Base-by-base conservation (phyloP, 37 sponge, comb jelly and placozoan species). In the Sycon ciliatum region DNA sequence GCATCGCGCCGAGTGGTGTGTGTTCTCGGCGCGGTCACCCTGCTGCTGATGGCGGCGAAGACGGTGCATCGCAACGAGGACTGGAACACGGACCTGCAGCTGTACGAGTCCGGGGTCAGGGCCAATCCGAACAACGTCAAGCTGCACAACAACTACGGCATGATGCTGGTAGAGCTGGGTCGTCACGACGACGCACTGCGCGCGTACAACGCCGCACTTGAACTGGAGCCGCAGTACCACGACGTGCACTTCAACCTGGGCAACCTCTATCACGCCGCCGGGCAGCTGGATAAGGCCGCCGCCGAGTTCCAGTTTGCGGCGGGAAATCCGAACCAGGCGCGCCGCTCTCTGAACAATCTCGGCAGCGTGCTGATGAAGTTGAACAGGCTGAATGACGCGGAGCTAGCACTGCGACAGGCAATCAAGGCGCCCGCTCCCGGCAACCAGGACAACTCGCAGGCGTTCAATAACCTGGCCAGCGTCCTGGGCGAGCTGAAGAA, bases 221-320 rank as follows among this genome's bases (percentile, higher is more conserved):
- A 75, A 49, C 58, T 91, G 38, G 92, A 91, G 3, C 82, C 87
- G 34, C 76, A 86, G 49, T 91, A 83, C 57, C 66, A 69, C 0
- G 92, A 91, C 55, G 76, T 83, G 23, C 83, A 84, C 70, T 86
- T 91, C 31, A 91, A 91, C 74, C 69, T 77, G 67, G 92, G 92
- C 0, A 91, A 91, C 65, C 62, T 91, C 32, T 56, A 82, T 0
- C 81, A 84, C 52, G 92, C 86, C 57, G 78, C 60, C 65, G 72
- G 77, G 30, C 73, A 84, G 9, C 54, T 46, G 36, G 60, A 27
- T 36, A 81, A 79, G 22, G 84, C 87, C 23, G 67, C 69, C 22
- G n/a, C 34, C 2, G 32, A 60, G 46, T 90, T 83, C 77, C 81
- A 83, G 24, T 78, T 66, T 52, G 81, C 87, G 20, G 55, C 82